Evolutionary conservation across 1,140 invertebrate species (phyloP).

Genomic region (Hypothenemus hampei): DNA sequence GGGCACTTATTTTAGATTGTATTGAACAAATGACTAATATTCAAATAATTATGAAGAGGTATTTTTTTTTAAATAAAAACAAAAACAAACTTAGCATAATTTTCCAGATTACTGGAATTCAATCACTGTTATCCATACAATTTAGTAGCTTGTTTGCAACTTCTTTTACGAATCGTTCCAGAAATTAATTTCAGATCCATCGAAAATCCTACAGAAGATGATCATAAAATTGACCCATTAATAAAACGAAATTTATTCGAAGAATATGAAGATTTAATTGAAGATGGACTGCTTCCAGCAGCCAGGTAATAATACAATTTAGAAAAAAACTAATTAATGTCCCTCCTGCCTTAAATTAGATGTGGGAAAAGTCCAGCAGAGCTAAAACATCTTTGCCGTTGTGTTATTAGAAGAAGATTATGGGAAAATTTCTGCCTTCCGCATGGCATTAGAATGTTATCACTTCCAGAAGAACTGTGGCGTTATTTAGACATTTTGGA

Average conservation of each 20-base stretch:
- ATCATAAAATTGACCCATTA: constrained; percentile 45
- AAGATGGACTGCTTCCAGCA: constrained; percentile 57
- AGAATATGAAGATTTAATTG: constrained; percentile 58
- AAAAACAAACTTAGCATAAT: neutral
- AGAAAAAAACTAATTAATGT: no score
- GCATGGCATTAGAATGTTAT: constrained; percentile 61
- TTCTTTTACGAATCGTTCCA: constrained; percentile 60
- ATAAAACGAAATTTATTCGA: constrained; percentile 54
- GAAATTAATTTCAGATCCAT: constrained; percentile 43
- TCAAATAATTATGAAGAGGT: constrained; percentile 54
- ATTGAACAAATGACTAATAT: constrained; percentile 48
- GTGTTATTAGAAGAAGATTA: constrained; percentile 59
- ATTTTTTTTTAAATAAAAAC: neutral
- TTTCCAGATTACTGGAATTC: constrained; percentile 55
- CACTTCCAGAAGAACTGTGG: constrained; percentile 58
- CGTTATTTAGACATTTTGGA: constrained; percentile 67
- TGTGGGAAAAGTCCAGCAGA: constrained; percentile 57
- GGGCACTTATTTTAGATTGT: constrained; percentile 53
- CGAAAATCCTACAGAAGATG: constrained; percentile 31
- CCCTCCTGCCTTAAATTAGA: no score
- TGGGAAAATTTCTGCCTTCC: constrained; percentile 66
- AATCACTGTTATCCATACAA: constrained; percentile 60
- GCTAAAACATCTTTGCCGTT: constrained; percentile 61
- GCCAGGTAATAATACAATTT: constrained; percentile 34
- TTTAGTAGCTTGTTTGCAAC: constrained; percentile 58